phyloP scores from a whole-genome alignment of 1,140 invertebrate genomes.

The Anastatus disparis region DNA sequence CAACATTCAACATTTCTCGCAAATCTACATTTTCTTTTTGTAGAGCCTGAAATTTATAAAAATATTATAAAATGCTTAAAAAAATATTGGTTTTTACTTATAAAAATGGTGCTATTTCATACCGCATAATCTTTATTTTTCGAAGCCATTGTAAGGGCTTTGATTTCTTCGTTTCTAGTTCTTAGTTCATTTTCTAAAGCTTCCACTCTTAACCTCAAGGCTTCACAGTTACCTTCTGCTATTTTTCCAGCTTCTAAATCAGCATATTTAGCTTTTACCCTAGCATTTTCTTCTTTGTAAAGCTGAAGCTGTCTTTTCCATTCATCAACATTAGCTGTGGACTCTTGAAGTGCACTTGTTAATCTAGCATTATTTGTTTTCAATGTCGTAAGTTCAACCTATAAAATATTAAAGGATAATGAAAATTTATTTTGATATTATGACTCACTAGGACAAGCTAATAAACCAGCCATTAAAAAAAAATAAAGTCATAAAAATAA shows the following conservation, averaged over 20 bases:
- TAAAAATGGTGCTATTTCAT: too few species aligned
- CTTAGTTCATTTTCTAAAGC: slow-evolving; percentile 80
- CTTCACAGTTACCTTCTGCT: slow-evolving; percentile 66
- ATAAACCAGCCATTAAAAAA: too few species aligned
- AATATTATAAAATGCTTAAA: too few species aligned
- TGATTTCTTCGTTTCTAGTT: slow-evolving; percentile 82
- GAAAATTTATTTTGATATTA: not conserved
- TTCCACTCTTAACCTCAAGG: slow-evolving; percentile 79
- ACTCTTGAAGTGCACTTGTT: slow-evolving; percentile 95
- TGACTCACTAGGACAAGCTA: too few species aligned
- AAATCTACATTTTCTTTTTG: slow-evolving; percentile 81
- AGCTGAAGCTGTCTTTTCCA: slow-evolving; percentile 97
- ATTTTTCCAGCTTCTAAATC: slow-evolving; percentile 78
- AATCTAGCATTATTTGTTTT: slow-evolving; percentile 96
- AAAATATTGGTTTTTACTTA: too few species aligned
- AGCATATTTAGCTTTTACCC: slow-evolving; percentile 82
- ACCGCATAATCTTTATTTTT: slow-evolving; percentile 67
- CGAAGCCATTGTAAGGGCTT: slow-evolving; percentile 65
- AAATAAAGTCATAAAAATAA: not conserved
- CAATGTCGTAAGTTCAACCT: slow-evolving; percentile 91
- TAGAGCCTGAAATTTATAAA: slow-evolving; percentile 68
- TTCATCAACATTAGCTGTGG: slow-evolving; percentile 96
- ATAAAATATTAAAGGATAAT: slow-evolving; percentile 15
- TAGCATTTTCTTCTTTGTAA: slow-evolving; percentile 94
- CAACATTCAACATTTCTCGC: slow-evolving; percentile 76